These are phyloP conservation scores for Thamnophis sirtalis DNA, from an alignment of 2,113 vertebrate genomes.

Conservation along the genomic window DNA sequence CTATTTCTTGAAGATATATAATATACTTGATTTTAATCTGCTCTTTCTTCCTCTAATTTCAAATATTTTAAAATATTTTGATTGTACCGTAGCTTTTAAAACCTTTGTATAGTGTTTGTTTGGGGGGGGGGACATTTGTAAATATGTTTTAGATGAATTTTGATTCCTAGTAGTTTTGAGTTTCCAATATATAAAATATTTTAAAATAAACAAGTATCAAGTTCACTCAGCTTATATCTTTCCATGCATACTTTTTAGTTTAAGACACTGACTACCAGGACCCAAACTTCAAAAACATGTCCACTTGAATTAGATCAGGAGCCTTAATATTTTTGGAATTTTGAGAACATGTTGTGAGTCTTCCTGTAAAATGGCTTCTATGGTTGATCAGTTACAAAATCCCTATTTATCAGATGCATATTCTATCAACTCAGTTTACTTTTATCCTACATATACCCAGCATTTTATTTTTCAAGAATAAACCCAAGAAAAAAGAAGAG, in stretches of 20 bases:
- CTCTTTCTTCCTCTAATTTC: background rate
- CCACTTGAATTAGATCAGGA: background rate
- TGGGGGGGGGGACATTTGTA: background rate
- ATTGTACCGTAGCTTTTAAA: background rate
- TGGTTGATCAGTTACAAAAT: background rate
- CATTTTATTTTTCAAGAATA: background rate
- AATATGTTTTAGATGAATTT: background rate
- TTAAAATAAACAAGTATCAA: background rate
- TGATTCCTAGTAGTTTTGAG: background rate
- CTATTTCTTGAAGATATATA: background rate
- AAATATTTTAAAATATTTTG: too few relatives aligned
- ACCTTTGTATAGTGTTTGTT: background rate
- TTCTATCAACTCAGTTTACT: background rate
- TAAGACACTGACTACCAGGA: background rate
- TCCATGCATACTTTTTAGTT: background rate
- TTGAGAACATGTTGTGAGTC: background rate
- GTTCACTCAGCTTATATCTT: background rate
- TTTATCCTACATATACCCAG: background rate
- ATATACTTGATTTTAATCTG: background rate
- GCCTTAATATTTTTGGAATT: background rate
- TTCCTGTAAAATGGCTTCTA: background rate
- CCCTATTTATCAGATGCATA: background rate
- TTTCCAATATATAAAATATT: background rate
- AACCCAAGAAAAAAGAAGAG: background rate
- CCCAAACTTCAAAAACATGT: background rate